These are phyloP conservation scores for Ditylenchus weischeri DNA, from an alignment of 2,888 invertebrate genomes.

Conservation along the genomic window DNA sequence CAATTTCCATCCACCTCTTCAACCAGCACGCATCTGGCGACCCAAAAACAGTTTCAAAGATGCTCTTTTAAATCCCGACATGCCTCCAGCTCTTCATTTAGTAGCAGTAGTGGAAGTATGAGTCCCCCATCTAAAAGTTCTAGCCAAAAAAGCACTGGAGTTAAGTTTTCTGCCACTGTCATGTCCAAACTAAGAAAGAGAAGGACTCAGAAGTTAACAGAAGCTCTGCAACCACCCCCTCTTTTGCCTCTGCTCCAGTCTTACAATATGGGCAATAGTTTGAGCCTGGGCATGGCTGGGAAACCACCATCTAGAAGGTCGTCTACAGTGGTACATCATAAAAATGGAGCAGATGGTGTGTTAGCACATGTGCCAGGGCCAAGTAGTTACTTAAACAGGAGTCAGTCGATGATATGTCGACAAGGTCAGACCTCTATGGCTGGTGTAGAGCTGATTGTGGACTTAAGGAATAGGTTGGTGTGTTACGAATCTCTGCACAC, in stretches of 20 bases:
- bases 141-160: too few species aligned
- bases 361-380: not conserved
- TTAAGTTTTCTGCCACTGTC: constrained; percentile 8
- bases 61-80: too few species aligned
- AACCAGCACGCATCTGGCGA: too few species aligned
- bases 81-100: too few species aligned
- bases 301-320: constrained; percentile 1
- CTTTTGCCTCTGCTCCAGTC: not conserved
- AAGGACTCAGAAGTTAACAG: not conserved
- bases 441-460: constrained; percentile 27
- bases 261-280: not conserved
- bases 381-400: constrained; percentile 21
- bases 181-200: constrained; percentile 3
- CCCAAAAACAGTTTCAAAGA: too few species aligned
- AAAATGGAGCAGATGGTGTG: too few species aligned
- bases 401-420: constrained; percentile 24
- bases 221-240: constrained; percentile 1
- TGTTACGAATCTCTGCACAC: not conserved
- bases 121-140: too few species aligned
- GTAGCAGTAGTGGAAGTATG: too few species aligned
- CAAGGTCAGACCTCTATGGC: constrained; percentile 23
- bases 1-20: too few species aligned
- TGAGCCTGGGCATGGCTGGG: not conserved
- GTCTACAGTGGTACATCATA: not conserved
- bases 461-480: constrained; percentile 31